phyloP scores from a whole-genome alignment of 2,888 invertebrate genomes.

The Diaprepes abbreviatus region DNA sequence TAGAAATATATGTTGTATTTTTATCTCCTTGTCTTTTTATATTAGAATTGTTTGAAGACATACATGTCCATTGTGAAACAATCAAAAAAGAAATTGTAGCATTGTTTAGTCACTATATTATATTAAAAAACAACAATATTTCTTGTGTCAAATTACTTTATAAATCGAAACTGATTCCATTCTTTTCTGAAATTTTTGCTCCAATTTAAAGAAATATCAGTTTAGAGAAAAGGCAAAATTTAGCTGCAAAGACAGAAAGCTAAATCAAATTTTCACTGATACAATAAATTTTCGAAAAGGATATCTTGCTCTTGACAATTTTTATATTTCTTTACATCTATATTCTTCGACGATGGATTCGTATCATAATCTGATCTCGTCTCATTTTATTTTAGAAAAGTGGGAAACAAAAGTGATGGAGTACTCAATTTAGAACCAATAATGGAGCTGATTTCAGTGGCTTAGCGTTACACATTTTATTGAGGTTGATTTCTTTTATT shows the following conservation, averaged over 20 bases:
- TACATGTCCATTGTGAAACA: too few species aligned
- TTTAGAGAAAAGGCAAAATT: slow-evolving; percentile 35
- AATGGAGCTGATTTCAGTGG: slow-evolving; percentile 16
- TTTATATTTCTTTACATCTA: slow-evolving; percentile 36
- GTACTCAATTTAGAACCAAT: slow-evolving; percentile 28
- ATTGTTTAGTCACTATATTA: too few species aligned
- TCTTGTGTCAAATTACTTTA: too few species aligned
- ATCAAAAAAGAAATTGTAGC: too few species aligned
- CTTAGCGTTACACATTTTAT: not conserved
- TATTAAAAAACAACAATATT: too few species aligned
- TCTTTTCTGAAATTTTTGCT: not conserved
- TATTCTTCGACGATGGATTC: slow-evolving; percentile 34
- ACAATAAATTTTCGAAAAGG: slow-evolving; percentile 40
- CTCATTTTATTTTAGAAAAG: slow-evolving; percentile 30
- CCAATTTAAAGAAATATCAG: slow-evolving; percentile 30
- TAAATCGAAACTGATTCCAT: too few species aligned
- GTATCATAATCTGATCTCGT: slow-evolving; percentile 37
- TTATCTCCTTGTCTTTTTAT: too few species aligned
- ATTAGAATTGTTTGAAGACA: too few species aligned
- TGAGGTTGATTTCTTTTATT: not conserved
- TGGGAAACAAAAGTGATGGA: slow-evolving; percentile 35
- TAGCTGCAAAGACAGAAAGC: slow-evolving; percentile 31
- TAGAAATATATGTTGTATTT: too few species aligned
- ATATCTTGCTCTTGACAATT: slow-evolving; percentile 42
- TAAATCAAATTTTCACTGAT: slow-evolving; percentile 46